Evolutionary conservation across 2,113 vertebrate genomes (phyloP), one percentile per base, ranked within the genome.

Genomic region (Pelodiscus sinensis): DNA sequence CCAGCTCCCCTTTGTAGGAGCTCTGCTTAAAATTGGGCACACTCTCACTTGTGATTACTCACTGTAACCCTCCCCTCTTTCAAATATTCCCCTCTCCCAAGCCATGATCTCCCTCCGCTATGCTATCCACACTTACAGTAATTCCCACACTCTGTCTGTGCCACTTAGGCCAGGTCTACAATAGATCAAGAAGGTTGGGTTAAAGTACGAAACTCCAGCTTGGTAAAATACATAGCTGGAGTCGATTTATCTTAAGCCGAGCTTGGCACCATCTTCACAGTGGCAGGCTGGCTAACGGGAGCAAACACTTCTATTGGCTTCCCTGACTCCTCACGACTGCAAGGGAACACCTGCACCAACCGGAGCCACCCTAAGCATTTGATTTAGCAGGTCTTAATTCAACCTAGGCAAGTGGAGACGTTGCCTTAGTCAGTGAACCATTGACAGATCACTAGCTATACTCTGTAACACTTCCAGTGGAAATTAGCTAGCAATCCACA

Each of bases 401-500:
- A 44, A 44, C 44, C 44, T 44, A 44, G 5, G 44, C 44, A 44
- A 44, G 44, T 44, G 44, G 44, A 44, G 44, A 44, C 44, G 7
- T 44, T 44, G 44, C 44, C 44, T 44, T 44, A 21, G 82, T 56
- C 62, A 87, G n/a, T 79, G 84, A 58, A 50, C 84, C 8, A 1
- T 4, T 24, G 31, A 2, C 5, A n/a, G 57, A 44, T n/a, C 4
- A 78, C 4, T 15, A 56, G 0, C 8, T 86, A 2, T 27, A 1
- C 50, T 62, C 27, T 0, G 3, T 27, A 38, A n/a, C 58, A 25
- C 71, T 14, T 75, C 73, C 9, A 18, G 65, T 25, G 35, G 35
- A 73, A 73, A 38, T 13, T 35, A 0, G 1, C n/a, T 68, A 54
- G 8, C 16, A 9, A 3, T 77, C 44, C 19, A 18, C 31, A 50